Evolutionary conservation across 1,140 invertebrate genomes (phyloP).

Genomic region (Brachystomella parvula): DNA sequence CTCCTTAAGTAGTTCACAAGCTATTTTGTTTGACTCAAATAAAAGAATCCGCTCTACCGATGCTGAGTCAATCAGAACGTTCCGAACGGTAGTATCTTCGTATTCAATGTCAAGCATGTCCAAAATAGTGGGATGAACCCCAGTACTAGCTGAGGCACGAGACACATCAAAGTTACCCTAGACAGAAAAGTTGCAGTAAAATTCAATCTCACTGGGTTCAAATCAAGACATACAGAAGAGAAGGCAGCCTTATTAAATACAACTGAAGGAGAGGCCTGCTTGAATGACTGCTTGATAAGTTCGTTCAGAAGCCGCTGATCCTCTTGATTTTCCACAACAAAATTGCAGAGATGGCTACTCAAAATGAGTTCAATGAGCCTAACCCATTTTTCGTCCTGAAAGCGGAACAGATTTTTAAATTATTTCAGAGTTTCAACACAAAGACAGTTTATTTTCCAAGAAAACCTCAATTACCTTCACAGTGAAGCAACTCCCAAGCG

Average conservation of each 20-base stretch:
- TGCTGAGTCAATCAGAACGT: constrained; percentile 21
- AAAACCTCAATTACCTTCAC: constrained; percentile 34
- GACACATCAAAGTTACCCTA: neutral
- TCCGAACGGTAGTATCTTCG: constrained; percentile 25
- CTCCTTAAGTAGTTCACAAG: constrained; percentile 12
- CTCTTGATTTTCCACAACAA: constrained; percentile 23
- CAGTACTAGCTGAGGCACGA: neutral
- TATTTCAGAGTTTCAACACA: no score
- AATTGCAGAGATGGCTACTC: neutral
- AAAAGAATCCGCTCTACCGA: constrained; percentile 20
- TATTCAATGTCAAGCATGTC: constrained; percentile 29
- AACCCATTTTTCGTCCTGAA: constrained; percentile 24
- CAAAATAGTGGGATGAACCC: constrained; percentile 14
- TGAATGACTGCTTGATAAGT: constrained; percentile 18
- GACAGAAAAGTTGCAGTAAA: no score
- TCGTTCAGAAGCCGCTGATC: constrained; percentile 10
- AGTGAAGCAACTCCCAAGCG: constrained; percentile 28
- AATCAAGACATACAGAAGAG: no score
- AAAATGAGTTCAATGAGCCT: constrained; percentile 19
- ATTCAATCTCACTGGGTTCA: no score
- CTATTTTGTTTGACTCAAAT: constrained; percentile 17
- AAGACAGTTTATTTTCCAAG: no score
- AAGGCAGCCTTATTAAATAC: no score
- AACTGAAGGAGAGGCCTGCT: no score
- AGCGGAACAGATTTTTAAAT: no score